These are phyloP conservation scores for Eunapius fragilis DNA, from an alignment of 37 sponge, comb jelly and placozoan genomes.

Conservation along the genomic window DNA sequence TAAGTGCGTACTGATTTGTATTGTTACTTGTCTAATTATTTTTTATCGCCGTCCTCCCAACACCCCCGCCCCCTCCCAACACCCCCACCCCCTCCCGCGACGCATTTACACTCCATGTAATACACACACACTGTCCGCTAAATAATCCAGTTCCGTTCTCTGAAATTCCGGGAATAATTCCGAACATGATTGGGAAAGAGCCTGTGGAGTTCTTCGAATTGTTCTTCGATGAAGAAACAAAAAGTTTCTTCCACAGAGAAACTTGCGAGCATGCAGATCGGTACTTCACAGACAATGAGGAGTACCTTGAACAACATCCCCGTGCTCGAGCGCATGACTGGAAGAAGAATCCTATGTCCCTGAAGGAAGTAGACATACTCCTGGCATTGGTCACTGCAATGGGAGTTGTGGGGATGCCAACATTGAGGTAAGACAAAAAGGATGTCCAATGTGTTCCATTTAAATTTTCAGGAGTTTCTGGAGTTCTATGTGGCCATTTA, in stretches of 20 bases:
- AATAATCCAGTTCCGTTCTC: neutral
- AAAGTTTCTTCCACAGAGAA: neutral
- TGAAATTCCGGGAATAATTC: neutral
- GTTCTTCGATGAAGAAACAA: neutral
- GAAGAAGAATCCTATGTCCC: neutral
- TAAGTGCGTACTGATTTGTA: too few species aligned
- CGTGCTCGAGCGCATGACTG: slow-evolving; percentile 3
- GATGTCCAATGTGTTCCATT: too few species aligned
- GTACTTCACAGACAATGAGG: neutral
- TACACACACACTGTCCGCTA: too few species aligned
- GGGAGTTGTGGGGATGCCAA: slow-evolving; percentile 5
- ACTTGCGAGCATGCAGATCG: neutral
- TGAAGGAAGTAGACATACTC: neutral
- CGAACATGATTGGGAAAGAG: neutral
- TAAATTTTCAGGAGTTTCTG: too few species aligned
- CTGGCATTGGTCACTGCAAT: slow-evolving; percentile 6
- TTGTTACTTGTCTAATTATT: too few species aligned
- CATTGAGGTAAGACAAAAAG: too few species aligned
- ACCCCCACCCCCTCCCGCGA: too few species aligned
- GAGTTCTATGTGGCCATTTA: too few species aligned
- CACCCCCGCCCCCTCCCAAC: too few species aligned
- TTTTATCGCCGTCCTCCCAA: too few species aligned
- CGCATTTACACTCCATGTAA: too few species aligned
- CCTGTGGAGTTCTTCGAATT: slow-evolving; percentile 9
- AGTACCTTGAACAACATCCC: slow-evolving; percentile 6